Base-by-base conservation (phyloP, 92 coral and sea anemone species). In the Nematostella vectensis region DNA sequence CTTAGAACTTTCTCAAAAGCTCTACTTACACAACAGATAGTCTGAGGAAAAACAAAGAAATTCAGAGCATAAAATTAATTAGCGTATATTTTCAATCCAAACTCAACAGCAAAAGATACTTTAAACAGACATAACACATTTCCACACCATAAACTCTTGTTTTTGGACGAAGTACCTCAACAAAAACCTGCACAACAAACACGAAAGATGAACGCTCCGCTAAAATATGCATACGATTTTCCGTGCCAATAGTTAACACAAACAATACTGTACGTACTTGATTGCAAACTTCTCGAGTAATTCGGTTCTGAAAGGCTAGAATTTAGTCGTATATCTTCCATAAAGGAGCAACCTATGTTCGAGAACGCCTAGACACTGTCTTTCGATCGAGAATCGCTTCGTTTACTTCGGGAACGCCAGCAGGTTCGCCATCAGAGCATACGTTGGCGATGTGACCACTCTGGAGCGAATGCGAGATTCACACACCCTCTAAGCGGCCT, bases 401-500 rank as follows among this genome's bases (percentile, higher is more conserved):
- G 55, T 29, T 66, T 66, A 66, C 59, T 43, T 55, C 21, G 62
- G 62, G 55, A 66, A 36, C 47, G 68, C 79, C 80, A 66, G 63
- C 77, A 63, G 75, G 72, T 58, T 58, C 88, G 95, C 95, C 95
- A 85, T 85, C 56, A 73, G 72, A 81, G 95, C 94, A 70, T 85
- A 62, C 88, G 95, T 71, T 70, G 81, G 58, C 66, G 80, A 63
- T 83, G 87, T 87, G 95, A 83, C 83, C 95, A 85, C 95, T 85
- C 76, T 73, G 62, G 95, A 78, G 95, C 95, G 95, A 85, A 80
- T 85, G 95, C 80, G 87, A 80, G 75, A 80, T 63, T 80, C 95
- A 72, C 95, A 85, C 95, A 85, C 95, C 95, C 95, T 83, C 78
- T 80, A 78, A 80, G 88, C 83, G 76, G 83, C 95, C 88, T 85